Evolutionary conservation across 2,888 invertebrate species (phyloP), one percentile per base, ranked within the genome.

Genomic region (Mesodorylaimus sp.): DNA sequence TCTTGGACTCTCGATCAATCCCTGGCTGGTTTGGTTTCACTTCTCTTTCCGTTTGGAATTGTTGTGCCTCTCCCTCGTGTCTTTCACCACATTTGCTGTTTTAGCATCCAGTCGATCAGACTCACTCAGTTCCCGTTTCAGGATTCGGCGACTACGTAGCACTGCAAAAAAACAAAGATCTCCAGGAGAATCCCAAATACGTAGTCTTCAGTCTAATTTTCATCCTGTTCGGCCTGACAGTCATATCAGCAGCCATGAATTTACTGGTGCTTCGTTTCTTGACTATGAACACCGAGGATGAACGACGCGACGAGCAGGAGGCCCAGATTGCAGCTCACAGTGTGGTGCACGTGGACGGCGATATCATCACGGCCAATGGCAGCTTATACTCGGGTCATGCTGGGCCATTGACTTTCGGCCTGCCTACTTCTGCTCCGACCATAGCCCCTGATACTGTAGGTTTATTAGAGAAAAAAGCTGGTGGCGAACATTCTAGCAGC

Each of bases 131-230:
- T n/a, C n/a, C n/a, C n/a, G n/a, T n/a, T n/a, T n/a, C n/a, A 57
- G 72, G 95, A 58, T 97, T 97, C 72, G 97, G 95, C 52, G 97
- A 97, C 72, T 95, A 88, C 81, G 97, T 97, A 55, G 97, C 95
- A 28, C 75, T 97, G 50, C 76, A 89, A 79, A 91, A 93, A 62
- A 86, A 93, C 64, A 83, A 88, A 69, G 89, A 91, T 0, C 71
- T 95, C 48, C 84, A 86, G 57, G 81, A 81, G 58, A 83, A 88
- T 66, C 93, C 93, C 0, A 88, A 93, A 48, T 55, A 97, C 68
- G 95, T 97, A 37, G 87, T 89, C 0, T 76, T 97, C 57, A 89
- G 89, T 65, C 75, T 97, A 56, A 85, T 97, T 27, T 97, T 97
- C 71, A 97, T 97, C 55, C 76, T 97, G n/a, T 93, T 95, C 64